These are phyloP conservation scores for Ailuropoda melanoleuca DNA, from an alignment of 2,113 vertebrate species.

Conservation along the genomic window DNA sequence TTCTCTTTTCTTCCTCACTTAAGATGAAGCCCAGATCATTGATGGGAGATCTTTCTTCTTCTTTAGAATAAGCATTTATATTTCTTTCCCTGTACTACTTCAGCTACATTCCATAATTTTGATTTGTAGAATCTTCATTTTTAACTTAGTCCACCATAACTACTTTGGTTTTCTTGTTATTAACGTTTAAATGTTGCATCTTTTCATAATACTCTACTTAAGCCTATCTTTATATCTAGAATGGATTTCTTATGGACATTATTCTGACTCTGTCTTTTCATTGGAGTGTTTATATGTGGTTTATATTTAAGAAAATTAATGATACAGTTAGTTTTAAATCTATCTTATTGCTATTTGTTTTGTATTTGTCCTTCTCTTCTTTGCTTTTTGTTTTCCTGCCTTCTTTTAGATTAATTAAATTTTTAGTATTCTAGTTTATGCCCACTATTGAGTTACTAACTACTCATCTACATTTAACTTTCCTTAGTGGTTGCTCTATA, in stretches of 20 bases:
- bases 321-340: background rate
- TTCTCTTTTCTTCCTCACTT: background rate
- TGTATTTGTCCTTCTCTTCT: background rate
- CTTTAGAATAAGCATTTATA: background rate
- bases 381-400: background rate
- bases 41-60: background rate
- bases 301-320: constrained; percentile 4
- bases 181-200: background rate
- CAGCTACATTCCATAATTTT: background rate
- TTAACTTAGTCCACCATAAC: background rate
- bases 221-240: background rate
- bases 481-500: background rate
- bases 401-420: background rate
- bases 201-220: background rate
- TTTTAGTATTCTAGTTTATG: background rate
- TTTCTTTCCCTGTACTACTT: background rate
- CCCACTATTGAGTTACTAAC: background rate
- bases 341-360: background rate
- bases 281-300: background rate
- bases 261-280: background rate
- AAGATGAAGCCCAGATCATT: background rate
- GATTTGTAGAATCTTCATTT: background rate
- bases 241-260: background rate
- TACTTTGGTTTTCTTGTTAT: background rate
- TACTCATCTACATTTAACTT: background rate